Conservation (phyloP, 2,888 invertebrate species). For the Apotomis betuletana region DNA sequence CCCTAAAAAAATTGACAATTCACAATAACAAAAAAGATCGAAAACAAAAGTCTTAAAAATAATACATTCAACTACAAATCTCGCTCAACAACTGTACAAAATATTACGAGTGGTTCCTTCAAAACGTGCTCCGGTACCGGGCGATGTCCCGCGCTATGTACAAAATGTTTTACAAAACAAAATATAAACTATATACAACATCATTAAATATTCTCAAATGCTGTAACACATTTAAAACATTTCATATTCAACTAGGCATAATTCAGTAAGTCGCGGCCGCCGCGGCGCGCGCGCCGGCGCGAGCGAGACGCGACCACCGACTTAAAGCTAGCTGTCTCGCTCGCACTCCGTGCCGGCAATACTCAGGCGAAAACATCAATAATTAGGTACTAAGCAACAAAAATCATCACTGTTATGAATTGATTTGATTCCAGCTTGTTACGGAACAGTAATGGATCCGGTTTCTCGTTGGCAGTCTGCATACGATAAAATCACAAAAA, state of each 20-base stretch:
- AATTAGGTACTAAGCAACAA: constrained; percentile 72
- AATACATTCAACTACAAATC: constrained; percentile 80
- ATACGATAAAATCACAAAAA: constrained; percentile 55
- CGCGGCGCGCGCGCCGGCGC: constrained; percentile 33
- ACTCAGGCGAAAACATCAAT: constrained; percentile 50
- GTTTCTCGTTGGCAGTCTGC: constrained; percentile 46
- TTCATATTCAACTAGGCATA: constrained; percentile 81
- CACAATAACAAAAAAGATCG: constrained; percentile 84
- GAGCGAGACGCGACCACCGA: constrained; percentile 18
- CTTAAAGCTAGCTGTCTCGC: constrained; percentile 16
- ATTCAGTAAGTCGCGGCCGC: constrained; percentile 68
- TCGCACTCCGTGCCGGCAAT: constrained; percentile 25
- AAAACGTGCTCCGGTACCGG: constrained; percentile 74
- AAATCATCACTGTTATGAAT: constrained; percentile 56
- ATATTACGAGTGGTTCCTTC: constrained; percentile 81
- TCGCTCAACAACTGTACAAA: constrained; percentile 82
- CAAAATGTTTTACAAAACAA: constrained; percentile 80
- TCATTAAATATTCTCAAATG: constrained; percentile 83
- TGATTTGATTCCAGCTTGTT: constrained; percentile 52
- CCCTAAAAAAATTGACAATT: constrained; percentile 88
- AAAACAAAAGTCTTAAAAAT: constrained; percentile 76
- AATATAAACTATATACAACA: constrained; percentile 84
- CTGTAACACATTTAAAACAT: constrained; percentile 84
- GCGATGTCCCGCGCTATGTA: constrained; percentile 74
- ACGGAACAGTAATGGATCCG: constrained; percentile 20